Percentiles rank a stretch among this genome's conserved stretches.
Evolutionary conservation across 1,140 invertebrate species (phyloP).

Genomic region (Coptotermes formosanus): DNA sequence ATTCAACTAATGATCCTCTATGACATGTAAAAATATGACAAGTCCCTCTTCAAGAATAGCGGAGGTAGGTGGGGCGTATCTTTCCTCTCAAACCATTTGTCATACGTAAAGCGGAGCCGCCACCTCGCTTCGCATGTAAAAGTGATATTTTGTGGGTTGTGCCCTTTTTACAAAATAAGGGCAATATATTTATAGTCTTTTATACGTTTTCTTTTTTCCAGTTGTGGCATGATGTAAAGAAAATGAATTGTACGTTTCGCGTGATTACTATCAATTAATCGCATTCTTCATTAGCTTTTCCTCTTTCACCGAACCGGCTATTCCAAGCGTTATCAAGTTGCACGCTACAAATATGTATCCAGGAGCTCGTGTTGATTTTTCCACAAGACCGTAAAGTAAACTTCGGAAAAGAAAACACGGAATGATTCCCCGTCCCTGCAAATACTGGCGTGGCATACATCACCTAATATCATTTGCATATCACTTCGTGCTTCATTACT

Average conservation of each 20-base stretch:
- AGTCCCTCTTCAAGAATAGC: too few relatives aligned
- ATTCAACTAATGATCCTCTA: too few relatives aligned
- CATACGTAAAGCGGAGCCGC: too few relatives aligned
- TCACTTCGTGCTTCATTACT: background rate
- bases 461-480: slow-evolving; percentile 9
- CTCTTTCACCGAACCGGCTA: background rate
- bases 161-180: too few relatives aligned
- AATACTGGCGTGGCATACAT: background rate
- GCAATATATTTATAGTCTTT: too few relatives aligned
- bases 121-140: too few relatives aligned
- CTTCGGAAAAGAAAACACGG: background rate
- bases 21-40: too few relatives aligned
- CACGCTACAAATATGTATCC: background rate
- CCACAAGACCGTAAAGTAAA: background rate
- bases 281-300: background rate
- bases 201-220: too few relatives aligned
- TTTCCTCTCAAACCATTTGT: too few relatives aligned
- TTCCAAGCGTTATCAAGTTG: background rate
- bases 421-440: background rate
- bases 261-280: background rate
- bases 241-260: background rate
- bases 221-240: too few relatives aligned
- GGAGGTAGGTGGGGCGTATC: too few relatives aligned
- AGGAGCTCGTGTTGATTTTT: background rate
- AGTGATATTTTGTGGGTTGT: too few relatives aligned